phyloP scores from a whole-genome alignment of 2,888 invertebrate species.

The Fragum sueziense region DNA sequence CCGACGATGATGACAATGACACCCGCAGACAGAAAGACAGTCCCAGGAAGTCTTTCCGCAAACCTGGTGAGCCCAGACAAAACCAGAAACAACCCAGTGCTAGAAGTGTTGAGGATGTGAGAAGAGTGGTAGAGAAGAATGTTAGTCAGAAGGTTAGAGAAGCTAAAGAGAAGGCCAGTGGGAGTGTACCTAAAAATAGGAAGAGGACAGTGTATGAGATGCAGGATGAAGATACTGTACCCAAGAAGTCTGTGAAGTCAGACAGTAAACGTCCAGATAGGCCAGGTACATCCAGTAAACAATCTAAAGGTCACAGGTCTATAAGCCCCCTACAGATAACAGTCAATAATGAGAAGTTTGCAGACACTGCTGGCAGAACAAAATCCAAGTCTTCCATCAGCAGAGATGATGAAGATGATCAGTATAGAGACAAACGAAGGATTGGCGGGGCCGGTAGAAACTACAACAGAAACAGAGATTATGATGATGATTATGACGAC shows the following conservation, averaged over 20 bases:
- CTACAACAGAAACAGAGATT: neutral
- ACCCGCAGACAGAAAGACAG: neutral
- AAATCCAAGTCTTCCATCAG: neutral
- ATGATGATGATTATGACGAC: neutral
- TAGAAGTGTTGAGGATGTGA: constrained; percentile 24
- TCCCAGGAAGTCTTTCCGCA: constrained; percentile 37
- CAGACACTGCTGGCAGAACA: neutral
- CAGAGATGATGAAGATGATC: neutral
- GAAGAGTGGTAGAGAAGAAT: constrained; percentile 35
- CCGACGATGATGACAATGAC: constrained; percentile 44
- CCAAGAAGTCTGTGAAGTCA: neutral
- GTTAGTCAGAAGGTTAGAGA: neutral
- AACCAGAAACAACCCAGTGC: neutral
- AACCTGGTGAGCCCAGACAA: constrained; percentile 48
- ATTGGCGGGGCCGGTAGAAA: neutral
- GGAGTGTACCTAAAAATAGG: constrained; percentile 1
- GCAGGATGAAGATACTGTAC: neutral
- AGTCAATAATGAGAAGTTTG: constrained; percentile 49
- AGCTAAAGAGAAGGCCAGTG: neutral
- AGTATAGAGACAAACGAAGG: neutral
- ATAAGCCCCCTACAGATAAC: constrained; percentile 55
- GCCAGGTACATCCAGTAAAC: neutral
- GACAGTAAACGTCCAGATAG: neutral
- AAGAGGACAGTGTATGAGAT: constrained; percentile 7
- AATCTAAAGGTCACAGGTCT: constrained; percentile 15